A percentile compares a stretch with the other conserved stretches of the same genome.
These are phyloP conservation scores for Prionace glauca DNA, from an alignment of 2,797 vertebrate genomes.

Conservation along the genomic window DNA sequence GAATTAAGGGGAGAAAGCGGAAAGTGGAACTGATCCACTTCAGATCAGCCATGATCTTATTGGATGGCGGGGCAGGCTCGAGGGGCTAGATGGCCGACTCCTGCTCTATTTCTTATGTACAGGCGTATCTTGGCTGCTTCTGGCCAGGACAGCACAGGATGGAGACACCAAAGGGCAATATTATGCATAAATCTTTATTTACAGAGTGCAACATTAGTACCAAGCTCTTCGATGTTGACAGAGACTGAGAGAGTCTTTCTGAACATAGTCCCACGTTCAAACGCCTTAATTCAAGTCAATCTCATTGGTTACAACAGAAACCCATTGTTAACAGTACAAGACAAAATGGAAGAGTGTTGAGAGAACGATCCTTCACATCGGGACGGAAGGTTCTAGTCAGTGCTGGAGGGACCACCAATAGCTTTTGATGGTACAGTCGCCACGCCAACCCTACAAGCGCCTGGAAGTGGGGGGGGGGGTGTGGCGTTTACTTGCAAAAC, in stretches of 20 bases:
- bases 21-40: too few species aligned
- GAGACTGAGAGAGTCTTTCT: not conserved
- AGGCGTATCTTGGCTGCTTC: not conserved
- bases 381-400: not conserved
- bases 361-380: not conserved
- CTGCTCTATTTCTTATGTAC: too few species aligned
- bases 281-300: slow-evolving; percentile 8
- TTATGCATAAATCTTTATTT: not conserved
- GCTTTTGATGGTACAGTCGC: not conserved
- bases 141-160: not conserved
- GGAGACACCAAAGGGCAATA: not conserved
- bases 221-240: not conserved
- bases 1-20: too few species aligned
- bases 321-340: not conserved
- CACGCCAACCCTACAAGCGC: not conserved
- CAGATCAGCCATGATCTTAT: too few species aligned
- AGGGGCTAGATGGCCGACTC: too few species aligned
- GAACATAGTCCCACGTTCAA: not conserved
- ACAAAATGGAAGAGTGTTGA: not conserved
- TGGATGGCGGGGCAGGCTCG: too few species aligned
- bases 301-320: not conserved
- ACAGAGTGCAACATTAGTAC: slow-evolving; percentile 4
- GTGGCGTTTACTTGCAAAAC: not conserved
- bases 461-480: too few species aligned
- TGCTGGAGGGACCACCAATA: not conserved